A percentile compares a stretch with the other conserved stretches of the same genome.
Evolutionary conservation across 2,113 vertebrate genomes (phyloP).

Genomic region (Prunella himalayana): DNA sequence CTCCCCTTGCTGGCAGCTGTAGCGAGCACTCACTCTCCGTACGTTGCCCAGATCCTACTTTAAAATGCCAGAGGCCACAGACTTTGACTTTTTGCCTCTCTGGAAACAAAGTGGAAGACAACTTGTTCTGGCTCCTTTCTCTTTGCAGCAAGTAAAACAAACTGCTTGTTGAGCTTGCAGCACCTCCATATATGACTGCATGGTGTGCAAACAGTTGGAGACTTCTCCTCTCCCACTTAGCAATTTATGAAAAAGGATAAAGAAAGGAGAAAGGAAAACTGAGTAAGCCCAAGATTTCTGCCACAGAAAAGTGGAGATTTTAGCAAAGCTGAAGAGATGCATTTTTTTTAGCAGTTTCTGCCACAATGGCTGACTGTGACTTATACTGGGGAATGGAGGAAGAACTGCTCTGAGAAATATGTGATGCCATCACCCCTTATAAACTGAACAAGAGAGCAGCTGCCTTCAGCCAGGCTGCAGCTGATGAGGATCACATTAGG

Average conservation of each 20-base stretch:
- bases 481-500: not conserved
- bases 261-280: not conserved
- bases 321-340: not conserved
- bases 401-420: not conserved
- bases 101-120: conserved; percentile 51
- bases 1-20: conserved; percentile 94
- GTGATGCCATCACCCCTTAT: not conserved
- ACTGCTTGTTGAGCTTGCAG: not conserved
- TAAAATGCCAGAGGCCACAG: conserved; percentile 67
- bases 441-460: not conserved
- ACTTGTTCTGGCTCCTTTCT: conserved; percentile 33
- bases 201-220: not conserved
- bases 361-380: not conserved
- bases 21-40: conserved; percentile 96
- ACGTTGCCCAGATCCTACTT: conserved; percentile 97
- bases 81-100: not conserved
- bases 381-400: not conserved
- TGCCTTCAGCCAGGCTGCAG: not conserved
- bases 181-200: conserved; percentile 10
- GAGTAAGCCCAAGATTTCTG: not conserved
- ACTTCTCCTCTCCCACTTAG: not conserved
- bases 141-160: conserved; percentile 21
- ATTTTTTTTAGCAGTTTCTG: conserved; percentile 15
- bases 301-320: not conserved
- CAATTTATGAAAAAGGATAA: conserved; percentile 6